Evolutionary conservation across 2,113 vertebrate genomes (phyloP), one percentile per base, ranked within the genome.

Genomic region (Calypte anna): DNA sequence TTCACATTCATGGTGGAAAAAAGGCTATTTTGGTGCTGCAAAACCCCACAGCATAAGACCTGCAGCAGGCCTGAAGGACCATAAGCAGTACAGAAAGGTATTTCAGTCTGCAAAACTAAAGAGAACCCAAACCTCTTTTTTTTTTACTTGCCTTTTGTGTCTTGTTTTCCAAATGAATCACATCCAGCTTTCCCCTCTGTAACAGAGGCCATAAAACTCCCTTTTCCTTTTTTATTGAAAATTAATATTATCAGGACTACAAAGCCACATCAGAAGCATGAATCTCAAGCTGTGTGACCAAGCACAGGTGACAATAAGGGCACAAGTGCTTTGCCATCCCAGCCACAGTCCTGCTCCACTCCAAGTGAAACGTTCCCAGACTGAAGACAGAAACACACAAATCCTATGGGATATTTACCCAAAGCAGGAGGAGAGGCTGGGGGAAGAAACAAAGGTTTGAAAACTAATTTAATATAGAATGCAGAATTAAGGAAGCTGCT

Each of bases 361-460:
- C 51, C 19, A 40, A 19, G 24, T 3, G 33, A 31, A 67, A 24
- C 1, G 13, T 9, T 88, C 43, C 58, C 50, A 43, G 10, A 2
- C 0, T 14, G 40, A 33, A 58, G 18, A 51, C 55, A 21, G 2
- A 67, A 77, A 69, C 3, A 18, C 24, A 78, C 0, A 0, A 58
- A 78, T 78, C 6, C 55, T 10, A 5, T 0, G 14, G 58, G 25
- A 57, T 46, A 51, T 59, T 38, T 22, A 51, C 21, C 43, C 33
- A 53, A 50, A 82, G 54, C 44, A 59, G 25, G 36, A n/a, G n/a
- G 66, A 14, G 28, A 74, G n/a, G 27, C 67, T 48, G 36, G 23
- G 25, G 27, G 16, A 31, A 61, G 50, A 43, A 88, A 64, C 11
- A 38, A 28, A 74, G 27, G 7, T 5, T 75, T 62, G 33, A 18